phyloP scores from a whole-genome alignment of 2,797 vertebrate genomes.

The Cyprinella venusta region DNA sequence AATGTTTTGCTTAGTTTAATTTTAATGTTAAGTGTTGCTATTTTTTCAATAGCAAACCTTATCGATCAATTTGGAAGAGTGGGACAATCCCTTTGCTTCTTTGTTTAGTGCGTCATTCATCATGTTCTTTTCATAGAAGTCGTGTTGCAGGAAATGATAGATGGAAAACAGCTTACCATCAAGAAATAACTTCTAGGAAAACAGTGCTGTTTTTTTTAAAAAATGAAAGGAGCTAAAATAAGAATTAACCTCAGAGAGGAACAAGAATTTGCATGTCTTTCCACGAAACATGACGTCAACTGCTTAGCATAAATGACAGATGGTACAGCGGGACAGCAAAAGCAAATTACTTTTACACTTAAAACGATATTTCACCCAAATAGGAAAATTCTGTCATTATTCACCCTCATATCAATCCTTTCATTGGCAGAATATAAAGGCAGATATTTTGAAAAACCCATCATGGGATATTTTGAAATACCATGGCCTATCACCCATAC shows the following conservation, averaged over 20 bases:
- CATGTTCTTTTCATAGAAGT: constrained; percentile 7
- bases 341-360: neutral
- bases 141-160: neutral
- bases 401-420: neutral
- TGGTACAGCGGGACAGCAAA: neutral
- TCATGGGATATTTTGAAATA: neutral
- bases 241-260: constrained; percentile 15
- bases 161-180: constrained; percentile 4
- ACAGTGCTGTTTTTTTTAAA: constrained; percentile 2
- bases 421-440: neutral
- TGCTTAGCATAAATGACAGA: neutral
- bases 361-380: neutral
- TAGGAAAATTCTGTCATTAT: neutral
- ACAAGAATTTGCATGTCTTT: constrained; percentile 28
- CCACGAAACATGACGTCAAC: neutral
- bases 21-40: neutral
- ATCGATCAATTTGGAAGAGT: neutral
- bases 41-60: neutral
- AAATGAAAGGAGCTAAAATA: constrained; percentile 35
- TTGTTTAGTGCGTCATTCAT: neutral
- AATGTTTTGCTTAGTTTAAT: too few relatives aligned
- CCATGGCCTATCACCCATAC: neutral
- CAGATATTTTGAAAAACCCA: neutral
- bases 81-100: neutral
- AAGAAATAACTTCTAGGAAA: constrained; percentile 38